phyloP scores from a whole-genome alignment of 2,888 invertebrate species.

The Drosophila austrosaltans region DNA sequence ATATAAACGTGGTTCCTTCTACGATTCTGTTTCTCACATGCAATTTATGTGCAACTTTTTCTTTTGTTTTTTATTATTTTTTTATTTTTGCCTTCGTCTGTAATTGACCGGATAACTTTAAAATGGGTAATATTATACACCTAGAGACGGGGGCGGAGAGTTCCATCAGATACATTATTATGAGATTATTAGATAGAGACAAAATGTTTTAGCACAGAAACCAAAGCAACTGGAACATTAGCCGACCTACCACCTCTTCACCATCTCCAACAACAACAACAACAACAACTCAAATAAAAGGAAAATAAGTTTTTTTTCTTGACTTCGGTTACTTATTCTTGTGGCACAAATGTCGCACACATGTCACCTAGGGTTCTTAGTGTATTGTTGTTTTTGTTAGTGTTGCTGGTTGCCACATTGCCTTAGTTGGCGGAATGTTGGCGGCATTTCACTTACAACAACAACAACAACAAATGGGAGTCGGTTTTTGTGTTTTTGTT shows the following conservation, averaged over 20 bases:
- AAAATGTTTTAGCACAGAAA: constrained; percentile 80
- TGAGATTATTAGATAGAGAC: constrained; percentile 75
- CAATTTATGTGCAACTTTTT: constrained; percentile 47
- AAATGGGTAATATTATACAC: constrained; percentile 35
- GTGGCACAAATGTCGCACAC: constrained; percentile 74
- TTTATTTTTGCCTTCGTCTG: constrained; percentile 18
- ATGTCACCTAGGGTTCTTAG: constrained; percentile 63
- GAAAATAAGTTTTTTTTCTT: constrained; percentile 18
- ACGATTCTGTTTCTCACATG: constrained; percentile 1
- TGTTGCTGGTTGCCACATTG: constrained; percentile 54
- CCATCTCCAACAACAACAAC: neutral
- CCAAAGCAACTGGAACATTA: constrained; percentile 81
- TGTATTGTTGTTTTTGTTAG: constrained; percentile 30
- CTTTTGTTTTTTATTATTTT: constrained; percentile 13
- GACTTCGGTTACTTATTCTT: constrained; percentile 28
- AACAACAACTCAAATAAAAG: neutral
- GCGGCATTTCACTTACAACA: constrained; percentile 65
- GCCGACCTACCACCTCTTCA: constrained; percentile 46
- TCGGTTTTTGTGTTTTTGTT: constrained; percentile 65
- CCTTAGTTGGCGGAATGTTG: constrained; percentile 69
- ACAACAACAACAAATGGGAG: constrained; percentile 18
- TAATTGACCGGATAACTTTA: constrained; percentile 38
- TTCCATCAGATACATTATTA: constrained; percentile 61
- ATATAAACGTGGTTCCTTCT: constrained; percentile 53
- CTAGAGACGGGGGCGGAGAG: neutral